phyloP scores from a whole-genome alignment of 2,113 vertebrate species.

The Onychorhynchus coronatus region DNA sequence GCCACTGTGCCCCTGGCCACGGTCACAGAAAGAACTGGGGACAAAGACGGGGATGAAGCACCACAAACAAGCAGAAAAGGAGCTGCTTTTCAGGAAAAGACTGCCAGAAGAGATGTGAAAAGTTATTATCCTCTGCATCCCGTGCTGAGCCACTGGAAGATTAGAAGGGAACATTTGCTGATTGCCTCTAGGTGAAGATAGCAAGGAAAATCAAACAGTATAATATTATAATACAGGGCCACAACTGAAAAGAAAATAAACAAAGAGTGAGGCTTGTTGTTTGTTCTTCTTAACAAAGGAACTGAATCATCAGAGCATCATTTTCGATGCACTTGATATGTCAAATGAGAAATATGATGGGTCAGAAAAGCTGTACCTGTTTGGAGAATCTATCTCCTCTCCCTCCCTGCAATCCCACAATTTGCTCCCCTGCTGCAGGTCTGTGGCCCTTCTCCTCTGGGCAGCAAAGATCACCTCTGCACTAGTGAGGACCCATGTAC shows the following conservation, averaged over 20 bases:
- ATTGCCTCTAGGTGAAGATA: neutral
- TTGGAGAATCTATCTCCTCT: neutral
- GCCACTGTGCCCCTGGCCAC: rapidly evolving
- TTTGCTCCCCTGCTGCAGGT: neutral
- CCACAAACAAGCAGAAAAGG: neutral
- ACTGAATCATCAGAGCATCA: neutral
- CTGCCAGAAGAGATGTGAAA: neutral
- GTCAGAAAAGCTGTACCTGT: neutral
- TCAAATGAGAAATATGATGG: neutral
- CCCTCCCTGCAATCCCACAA: neutral
- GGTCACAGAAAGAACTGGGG: neutral
- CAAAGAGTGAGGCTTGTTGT: rapidly evolving
- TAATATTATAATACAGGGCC: neutral
- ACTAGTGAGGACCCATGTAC: rapidly evolving
- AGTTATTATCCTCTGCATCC: neutral
- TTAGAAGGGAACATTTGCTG: neutral
- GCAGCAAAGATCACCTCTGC: neutral
- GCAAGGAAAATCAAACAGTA: neutral
- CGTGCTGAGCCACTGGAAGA: neutral
- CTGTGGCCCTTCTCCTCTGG: neutral
- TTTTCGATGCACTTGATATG: neutral
- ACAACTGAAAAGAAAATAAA: neutral
- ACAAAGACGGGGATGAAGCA: neutral
- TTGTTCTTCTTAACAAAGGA: neutral
- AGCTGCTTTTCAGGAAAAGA: neutral